Percentiles rank a stretch among this genome's conserved stretches.
Conservation (phyloP, 2,113 vertebrate genomes). For the Macquaria ambigua region DNA sequence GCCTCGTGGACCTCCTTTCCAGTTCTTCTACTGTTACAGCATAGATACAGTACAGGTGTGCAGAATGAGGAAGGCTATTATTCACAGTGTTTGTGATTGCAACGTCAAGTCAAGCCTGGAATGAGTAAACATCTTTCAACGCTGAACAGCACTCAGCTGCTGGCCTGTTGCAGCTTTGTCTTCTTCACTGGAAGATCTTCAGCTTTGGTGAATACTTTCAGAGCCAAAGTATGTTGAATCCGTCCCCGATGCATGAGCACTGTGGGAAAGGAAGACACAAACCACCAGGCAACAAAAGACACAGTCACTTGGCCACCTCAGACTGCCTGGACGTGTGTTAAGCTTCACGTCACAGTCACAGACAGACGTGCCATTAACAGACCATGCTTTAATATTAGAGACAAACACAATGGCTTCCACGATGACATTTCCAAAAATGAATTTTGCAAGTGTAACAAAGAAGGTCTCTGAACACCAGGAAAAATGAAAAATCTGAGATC, state of each 20-base stretch:
- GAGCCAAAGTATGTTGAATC: slow-evolving; percentile 33
- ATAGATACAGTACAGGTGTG: slow-evolving; percentile 36
- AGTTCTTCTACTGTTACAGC: background rate
- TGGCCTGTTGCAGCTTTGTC: slow-evolving; percentile 11
- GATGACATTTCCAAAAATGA: slow-evolving; percentile 11
- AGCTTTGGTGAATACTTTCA: background rate
- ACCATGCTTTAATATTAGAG: background rate
- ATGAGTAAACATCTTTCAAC: slow-evolving; percentile 43
- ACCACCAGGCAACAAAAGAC: slow-evolving; percentile 1
- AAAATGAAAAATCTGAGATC: slow-evolving; percentile 41
- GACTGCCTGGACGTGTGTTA: background rate
- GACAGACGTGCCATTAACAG: background rate
- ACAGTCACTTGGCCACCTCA: background rate
- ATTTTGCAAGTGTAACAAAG: slow-evolving; percentile 12
- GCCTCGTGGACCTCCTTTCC: slow-evolving; percentile 56
- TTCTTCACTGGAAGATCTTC: slow-evolving; percentile 13
- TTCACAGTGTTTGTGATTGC: slow-evolving; percentile 18
- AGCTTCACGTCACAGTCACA: background rate
- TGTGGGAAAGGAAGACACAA: slow-evolving; percentile 5
- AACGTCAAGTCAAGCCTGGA: slow-evolving; percentile 42
- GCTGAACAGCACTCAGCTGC: slow-evolving; percentile 49
- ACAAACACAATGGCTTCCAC: slow-evolving; percentile 4
- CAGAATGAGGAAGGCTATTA: background rate
- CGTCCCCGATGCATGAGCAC: background rate
- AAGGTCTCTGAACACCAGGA: slow-evolving; percentile 19